Percentiles rank a stretch among this genome's conserved stretches.
Evolutionary conservation across 2,888 invertebrate genomes (phyloP).

Genomic region (Matsumyia berberina): DNA sequence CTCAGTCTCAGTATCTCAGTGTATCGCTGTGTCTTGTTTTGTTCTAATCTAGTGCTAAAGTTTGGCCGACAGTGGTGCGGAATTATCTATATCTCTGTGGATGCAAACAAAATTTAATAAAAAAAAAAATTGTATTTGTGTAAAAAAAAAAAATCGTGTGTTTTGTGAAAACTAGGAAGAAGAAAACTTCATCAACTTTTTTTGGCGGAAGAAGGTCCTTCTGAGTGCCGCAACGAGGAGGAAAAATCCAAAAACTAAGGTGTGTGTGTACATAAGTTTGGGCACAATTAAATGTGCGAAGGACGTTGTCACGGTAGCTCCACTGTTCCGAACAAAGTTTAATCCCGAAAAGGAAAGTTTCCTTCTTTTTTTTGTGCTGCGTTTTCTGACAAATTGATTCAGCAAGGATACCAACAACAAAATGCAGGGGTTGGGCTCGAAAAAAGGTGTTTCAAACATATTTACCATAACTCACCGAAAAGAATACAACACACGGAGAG

Average conservation of each 20-base stretch:
- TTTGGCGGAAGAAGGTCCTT: constrained; percentile 53
- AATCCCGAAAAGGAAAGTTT: constrained; percentile 45
- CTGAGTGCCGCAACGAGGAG: constrained; percentile 33
- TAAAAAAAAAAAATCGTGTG: constrained; percentile 9
- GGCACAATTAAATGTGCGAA: constrained; percentile 7
- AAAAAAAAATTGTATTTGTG: constrained; percentile 22
- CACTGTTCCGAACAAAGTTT: constrained; percentile 17
- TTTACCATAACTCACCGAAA: constrained; percentile 23
- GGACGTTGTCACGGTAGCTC: constrained; percentile 39
- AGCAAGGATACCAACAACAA: constrained; percentile 48
- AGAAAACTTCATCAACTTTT: constrained; percentile 53
- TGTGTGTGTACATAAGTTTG: constrained; percentile 45
- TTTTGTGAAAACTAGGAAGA: constrained; percentile 26
- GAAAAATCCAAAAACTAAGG: constrained; percentile 47
- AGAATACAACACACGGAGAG: neutral
- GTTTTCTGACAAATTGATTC: constrained; percentile 63
- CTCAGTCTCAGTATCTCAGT: constrained; percentile 48
- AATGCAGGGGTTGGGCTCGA: neutral
- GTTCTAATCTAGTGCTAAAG: constrained; percentile 53
- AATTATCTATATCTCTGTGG: constrained; percentile 34
- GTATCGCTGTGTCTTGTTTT: constrained; percentile 36
- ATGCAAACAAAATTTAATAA: constrained; percentile 28
- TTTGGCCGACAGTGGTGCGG: constrained; percentile 43
- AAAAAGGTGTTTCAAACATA: constrained; percentile 42
- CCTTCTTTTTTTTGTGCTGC: constrained; percentile 15